These are phyloP conservation scores for Drosophila multiciliata DNA, from an alignment of 2,888 invertebrate species.

Conservation along the genomic window DNA sequence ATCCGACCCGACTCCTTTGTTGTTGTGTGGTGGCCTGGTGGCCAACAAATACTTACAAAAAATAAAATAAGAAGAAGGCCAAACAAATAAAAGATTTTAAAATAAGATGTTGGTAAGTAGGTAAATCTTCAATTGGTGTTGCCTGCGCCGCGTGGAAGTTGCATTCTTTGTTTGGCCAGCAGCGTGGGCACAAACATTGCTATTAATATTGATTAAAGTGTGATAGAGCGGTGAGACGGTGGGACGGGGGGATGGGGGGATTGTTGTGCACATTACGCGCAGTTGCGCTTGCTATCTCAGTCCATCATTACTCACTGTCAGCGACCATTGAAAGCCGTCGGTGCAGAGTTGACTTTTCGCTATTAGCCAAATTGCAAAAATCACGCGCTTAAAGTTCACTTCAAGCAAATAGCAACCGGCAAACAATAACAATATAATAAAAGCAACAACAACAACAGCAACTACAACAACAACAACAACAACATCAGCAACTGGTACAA, in stretches of 20 bases:
- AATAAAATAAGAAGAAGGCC: neutral
- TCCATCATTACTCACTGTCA: slow-evolving; percentile 64
- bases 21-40: slow-evolving; percentile 12
- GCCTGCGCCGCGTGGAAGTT: slow-evolving; percentile 39
- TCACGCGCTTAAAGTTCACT: slow-evolving; percentile 63
- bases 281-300: slow-evolving; percentile 14
- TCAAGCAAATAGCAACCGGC: slow-evolving; percentile 24
- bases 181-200: slow-evolving; percentile 58
- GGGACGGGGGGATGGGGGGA: neutral
- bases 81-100: slow-evolving; percentile 13
- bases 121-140: slow-evolving; percentile 58
- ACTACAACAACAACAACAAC: neutral
- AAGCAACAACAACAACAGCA: neutral
- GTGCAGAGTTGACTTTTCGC: slow-evolving; percentile 62
- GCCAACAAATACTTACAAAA: slow-evolving; percentile 28
- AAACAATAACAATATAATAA: slow-evolving; percentile 9
- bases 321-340: slow-evolving; percentile 55
- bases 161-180: slow-evolving; percentile 43
- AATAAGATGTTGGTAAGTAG: slow-evolving; percentile 34
- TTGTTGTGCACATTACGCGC: slow-evolving; percentile 30
- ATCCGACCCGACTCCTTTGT: neutral
- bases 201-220: slow-evolving; percentile 76
- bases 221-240: slow-evolving; percentile 3
- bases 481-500: slow-evolving; percentile 23
- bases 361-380: slow-evolving; percentile 72